These are phyloP conservation scores for Acipenser ruthenus DNA, from an alignment of 2,797 vertebrate species.

Conservation along the genomic window DNA sequence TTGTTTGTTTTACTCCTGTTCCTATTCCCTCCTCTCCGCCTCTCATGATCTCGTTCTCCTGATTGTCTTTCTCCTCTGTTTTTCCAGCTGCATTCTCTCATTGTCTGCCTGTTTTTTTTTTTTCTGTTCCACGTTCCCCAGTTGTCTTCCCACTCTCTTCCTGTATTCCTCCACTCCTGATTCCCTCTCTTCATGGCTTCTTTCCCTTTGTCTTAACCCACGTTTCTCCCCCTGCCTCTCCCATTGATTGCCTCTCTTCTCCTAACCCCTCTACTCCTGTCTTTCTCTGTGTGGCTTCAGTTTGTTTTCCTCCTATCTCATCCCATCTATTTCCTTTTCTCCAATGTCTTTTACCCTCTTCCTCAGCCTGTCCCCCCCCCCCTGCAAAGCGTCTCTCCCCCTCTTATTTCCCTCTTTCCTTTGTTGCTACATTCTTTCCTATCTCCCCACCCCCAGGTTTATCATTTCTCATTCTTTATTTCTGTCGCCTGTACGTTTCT, in stretches of 20 bases:
- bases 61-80: not conserved
- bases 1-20: not conserved
- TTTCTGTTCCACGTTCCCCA: not conserved
- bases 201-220: not conserved
- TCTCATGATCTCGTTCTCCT: not conserved
- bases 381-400: not conserved
- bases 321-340: slow-evolving; percentile 14
- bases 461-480: not conserved
- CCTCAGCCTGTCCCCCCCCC: not conserved
- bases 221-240: not conserved
- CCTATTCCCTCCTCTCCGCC: not conserved
- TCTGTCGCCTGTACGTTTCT: too few relatives aligned
- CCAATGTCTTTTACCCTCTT: not conserved
- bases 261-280: slow-evolving; percentile 12
- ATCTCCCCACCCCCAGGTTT: slow-evolving; percentile 5
- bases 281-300: slow-evolving; percentile 24
- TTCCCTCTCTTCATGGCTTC: too few relatives aligned
- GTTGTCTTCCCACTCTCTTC: not conserved
- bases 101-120: too few relatives aligned
- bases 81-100: too few relatives aligned
- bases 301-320: slow-evolving; percentile 10
- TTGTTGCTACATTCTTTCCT: not conserved
- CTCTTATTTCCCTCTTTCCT: slow-evolving; percentile 11
- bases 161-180: not conserved
- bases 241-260: slow-evolving; percentile 16